Conservation (phyloP, 2,888 invertebrate species). For the Drosophila imparisetae region DNA sequence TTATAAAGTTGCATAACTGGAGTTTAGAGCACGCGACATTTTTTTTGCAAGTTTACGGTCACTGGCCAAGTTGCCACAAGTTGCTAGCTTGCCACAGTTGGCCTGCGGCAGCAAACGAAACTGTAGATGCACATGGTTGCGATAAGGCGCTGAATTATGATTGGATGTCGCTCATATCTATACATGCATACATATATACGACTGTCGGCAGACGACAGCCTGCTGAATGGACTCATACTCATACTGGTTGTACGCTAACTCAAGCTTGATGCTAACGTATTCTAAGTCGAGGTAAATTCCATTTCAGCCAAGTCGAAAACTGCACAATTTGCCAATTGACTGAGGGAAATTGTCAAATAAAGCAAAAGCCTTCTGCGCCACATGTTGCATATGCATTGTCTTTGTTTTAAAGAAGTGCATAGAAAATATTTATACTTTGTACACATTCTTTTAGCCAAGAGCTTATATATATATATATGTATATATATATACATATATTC, state of each 20-base stretch:
- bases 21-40: constrained; percentile 80
- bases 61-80: constrained; percentile 39
- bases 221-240: constrained; percentile 10
- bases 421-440: not conserved
- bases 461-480: constrained; percentile 16
- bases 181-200: constrained; percentile 33
- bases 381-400: not conserved
- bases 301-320: constrained; percentile 9
- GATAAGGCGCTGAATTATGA: constrained; percentile 75
- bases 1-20: constrained; percentile 79
- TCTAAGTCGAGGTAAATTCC: constrained; percentile 19
- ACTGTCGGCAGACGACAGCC: constrained; percentile 19
- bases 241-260: constrained; percentile 4
- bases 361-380: not conserved
- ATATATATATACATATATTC: constrained; percentile 33
- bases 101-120: constrained; percentile 49
- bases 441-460: not conserved
- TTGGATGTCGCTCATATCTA: constrained; percentile 70
- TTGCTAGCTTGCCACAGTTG: constrained; percentile 26
- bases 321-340: constrained; percentile 47
- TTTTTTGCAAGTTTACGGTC: constrained; percentile 78
- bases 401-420: not conserved
- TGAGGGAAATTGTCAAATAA: constrained; percentile 14
- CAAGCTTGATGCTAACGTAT: constrained; percentile 7
- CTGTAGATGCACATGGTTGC: constrained; percentile 68